These are phyloP conservation scores for Eublepharis macularius DNA, from an alignment of 2,113 vertebrate species.

Conservation along the genomic window DNA sequence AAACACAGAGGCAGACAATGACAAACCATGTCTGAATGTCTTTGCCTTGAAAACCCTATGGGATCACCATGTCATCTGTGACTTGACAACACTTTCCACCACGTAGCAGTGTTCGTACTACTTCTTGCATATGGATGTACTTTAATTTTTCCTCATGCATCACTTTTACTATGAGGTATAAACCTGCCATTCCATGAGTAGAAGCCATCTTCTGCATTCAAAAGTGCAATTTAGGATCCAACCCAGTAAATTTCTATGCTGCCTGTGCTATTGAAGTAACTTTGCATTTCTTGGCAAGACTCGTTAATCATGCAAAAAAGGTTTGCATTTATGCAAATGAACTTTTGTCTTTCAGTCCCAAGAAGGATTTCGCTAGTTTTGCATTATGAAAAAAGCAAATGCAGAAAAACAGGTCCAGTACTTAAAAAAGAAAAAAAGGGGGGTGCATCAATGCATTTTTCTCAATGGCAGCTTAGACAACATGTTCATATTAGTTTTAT, in stretches of 20 bases:
- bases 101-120: background rate
- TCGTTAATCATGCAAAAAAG: background rate
- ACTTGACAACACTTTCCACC: too few relatives aligned
- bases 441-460: background rate
- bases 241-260: background rate
- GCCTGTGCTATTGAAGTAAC: background rate
- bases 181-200: background rate
- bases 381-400: background rate
- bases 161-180: background rate
- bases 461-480: background rate
- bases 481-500: background rate
- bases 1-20: too few relatives aligned
- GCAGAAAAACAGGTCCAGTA: background rate
- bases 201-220: background rate
- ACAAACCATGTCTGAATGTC: too few relatives aligned
- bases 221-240: background rate
- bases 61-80: too few relatives aligned
- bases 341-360: background rate
- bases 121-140: background rate
- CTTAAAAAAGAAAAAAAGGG: background rate
- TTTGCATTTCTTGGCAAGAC: background rate
- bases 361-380: background rate
- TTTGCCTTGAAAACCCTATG: too few relatives aligned
- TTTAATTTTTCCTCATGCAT: background rate
- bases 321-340: background rate